A percentile compares a stretch with the other conserved stretches of the same genome.
These are phyloP conservation scores for Sinelater perroti DNA, from an alignment of 2,888 invertebrate species.

Conservation along the genomic window DNA sequence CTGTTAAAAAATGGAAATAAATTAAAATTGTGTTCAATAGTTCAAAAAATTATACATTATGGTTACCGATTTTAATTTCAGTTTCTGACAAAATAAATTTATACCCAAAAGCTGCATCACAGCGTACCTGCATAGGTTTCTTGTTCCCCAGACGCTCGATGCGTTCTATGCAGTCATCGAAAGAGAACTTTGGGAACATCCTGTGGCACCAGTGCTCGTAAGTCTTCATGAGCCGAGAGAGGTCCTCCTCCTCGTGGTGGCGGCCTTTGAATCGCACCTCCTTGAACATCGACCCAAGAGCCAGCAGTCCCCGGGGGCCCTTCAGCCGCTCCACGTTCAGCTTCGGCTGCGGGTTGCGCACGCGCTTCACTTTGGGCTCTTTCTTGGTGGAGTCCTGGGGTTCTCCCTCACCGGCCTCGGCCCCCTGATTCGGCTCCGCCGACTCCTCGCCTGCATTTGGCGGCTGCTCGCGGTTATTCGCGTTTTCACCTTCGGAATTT, in stretches of 20 bases:
- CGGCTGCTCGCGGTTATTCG: slow-evolving; percentile 32
- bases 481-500: slow-evolving; percentile 26
- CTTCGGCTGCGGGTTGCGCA: slow-evolving; percentile 72
- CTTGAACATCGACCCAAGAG: slow-evolving; percentile 80
- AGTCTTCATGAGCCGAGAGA: slow-evolving; percentile 80
- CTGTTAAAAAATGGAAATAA: slow-evolving; percentile 55
- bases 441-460: slow-evolving; percentile 32
- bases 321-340: slow-evolving; percentile 76
- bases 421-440: slow-evolving; percentile 44
- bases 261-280: slow-evolving; percentile 84
- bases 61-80: too few relatives aligned
- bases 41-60: too few relatives aligned
- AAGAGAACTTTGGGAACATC: slow-evolving; percentile 87
- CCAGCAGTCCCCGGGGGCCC: slow-evolving; percentile 82
- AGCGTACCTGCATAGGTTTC: slow-evolving; percentile 77
- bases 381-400: slow-evolving; percentile 63
- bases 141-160: slow-evolving; percentile 86
- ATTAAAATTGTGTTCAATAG: neutral
- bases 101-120: too few relatives aligned
- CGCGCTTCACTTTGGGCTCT: slow-evolving; percentile 56
- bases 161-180: slow-evolving; percentile 84
- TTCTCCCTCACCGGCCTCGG: too few relatives aligned
- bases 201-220: slow-evolving; percentile 95
- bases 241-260: slow-evolving; percentile 83
- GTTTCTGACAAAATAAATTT: too few relatives aligned